A percentile compares a stretch with the other conserved stretches of the same genome.
These are phyloP conservation scores for Gnathonemus longibarbis DNA, from an alignment of 2,113 vertebrate species.

Conservation along the genomic window DNA sequence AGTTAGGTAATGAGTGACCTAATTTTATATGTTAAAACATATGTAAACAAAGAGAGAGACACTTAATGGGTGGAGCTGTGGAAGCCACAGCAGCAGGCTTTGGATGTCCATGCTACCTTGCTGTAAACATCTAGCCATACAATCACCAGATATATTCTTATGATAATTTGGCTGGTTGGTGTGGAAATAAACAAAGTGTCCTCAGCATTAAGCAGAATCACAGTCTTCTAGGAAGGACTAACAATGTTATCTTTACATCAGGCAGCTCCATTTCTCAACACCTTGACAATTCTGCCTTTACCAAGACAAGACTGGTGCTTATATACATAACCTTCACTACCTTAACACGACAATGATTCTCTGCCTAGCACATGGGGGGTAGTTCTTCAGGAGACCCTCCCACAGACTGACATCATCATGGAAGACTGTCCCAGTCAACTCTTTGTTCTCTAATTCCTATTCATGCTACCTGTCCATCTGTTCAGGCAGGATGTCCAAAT, in stretches of 20 bases:
- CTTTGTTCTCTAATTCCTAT: background rate
- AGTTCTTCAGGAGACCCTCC: background rate
- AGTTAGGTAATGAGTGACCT: conserved; percentile 38
- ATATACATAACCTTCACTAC: background rate
- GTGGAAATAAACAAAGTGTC: background rate
- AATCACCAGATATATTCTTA: background rate
- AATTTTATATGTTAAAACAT: background rate
- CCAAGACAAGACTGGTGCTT: background rate
- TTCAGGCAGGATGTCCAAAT: background rate
- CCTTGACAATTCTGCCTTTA: background rate
- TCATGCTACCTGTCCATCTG: conserved; percentile 14
- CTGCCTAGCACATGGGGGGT: background rate
- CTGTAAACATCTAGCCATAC: background rate
- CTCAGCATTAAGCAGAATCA: background rate
- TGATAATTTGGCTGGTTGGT: background rate
- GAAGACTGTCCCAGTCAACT: background rate
- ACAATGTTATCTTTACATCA: background rate
- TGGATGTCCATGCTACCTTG: background rate
- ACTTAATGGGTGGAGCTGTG: background rate
- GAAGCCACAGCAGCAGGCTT: background rate
- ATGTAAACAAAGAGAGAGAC: background rate
- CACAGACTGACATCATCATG: background rate
- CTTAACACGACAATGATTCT: background rate
- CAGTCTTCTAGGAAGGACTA: background rate
- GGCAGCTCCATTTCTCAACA: background rate